Evolutionary conservation across 2,888 invertebrate genomes (phyloP).

Genomic region (Drosophila koepferae): DNA sequence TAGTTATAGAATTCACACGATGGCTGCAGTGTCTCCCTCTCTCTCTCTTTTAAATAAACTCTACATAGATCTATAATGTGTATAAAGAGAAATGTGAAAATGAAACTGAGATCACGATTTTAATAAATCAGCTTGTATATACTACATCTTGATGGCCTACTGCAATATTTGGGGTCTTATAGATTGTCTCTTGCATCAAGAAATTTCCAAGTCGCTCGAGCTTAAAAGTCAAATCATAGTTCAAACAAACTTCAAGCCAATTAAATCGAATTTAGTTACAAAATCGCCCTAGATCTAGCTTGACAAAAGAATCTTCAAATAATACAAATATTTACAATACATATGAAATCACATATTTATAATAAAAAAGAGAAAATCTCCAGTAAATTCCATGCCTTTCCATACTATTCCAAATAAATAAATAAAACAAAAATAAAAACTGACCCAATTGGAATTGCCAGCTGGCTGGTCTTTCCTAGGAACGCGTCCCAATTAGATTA

Average conservation of each 20-base stretch:
- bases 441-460: slow-evolving; percentile 33
- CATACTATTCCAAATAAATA: neutral
- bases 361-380: neutral
- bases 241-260: neutral
- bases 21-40: too few species aligned
- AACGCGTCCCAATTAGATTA: slow-evolving; percentile 48
- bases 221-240: too few species aligned
- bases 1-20: too few species aligned
- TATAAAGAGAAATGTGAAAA: too few species aligned
- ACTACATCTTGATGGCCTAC: too few species aligned
- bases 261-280: neutral
- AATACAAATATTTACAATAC: neutral
- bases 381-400: neutral
- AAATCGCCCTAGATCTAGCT: neutral
- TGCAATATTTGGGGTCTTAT: too few species aligned
- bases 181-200: too few species aligned
- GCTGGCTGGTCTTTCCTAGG: slow-evolving; percentile 42
- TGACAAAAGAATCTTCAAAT: neutral
- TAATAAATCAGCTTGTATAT: too few species aligned
- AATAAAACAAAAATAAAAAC: neutral
- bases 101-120: too few species aligned
- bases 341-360: neutral
- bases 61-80: too few species aligned
- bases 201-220: too few species aligned
- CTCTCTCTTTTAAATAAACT: too few species aligned